Evolutionary conservation across 2,888 invertebrate genomes (phyloP).

Genomic region (Stramonita haemastoma): DNA sequence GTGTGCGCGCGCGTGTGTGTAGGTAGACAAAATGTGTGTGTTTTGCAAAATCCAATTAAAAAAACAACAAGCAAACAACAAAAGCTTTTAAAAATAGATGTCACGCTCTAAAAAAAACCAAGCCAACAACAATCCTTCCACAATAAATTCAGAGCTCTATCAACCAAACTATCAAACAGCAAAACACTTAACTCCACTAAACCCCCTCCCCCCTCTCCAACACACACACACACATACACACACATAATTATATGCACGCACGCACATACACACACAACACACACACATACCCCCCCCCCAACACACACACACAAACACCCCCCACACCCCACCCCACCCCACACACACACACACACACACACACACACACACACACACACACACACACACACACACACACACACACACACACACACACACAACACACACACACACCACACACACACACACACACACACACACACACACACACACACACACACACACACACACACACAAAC

Average conservation of each 20-base stretch:
- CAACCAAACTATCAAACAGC: background rate
- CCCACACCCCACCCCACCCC: background rate
- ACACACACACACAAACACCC: background rate
- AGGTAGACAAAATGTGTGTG: background rate
- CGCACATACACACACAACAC: background rate
- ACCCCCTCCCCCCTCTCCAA: background rate
- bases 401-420: slow-evolving; percentile 14
- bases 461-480: background rate
- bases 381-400: background rate
- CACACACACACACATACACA: background rate
- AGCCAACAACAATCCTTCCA: background rate
- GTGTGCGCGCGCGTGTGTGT: no score
- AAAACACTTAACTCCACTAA: background rate
- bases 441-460: background rate
- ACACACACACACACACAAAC: background rate
- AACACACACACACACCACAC: no score
- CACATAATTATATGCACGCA: background rate
- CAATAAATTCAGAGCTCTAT: background rate
- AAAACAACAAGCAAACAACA: background rate
- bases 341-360: background rate
- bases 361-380: background rate
- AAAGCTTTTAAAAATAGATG: no score
- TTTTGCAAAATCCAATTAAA: background rate
- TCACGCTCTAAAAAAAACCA: background rate
- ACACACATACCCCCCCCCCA: no score